These are phyloP conservation scores for Austrofundulus limnaeus DNA, from an alignment of 2,113 vertebrate species.

Conservation along the genomic window DNA sequence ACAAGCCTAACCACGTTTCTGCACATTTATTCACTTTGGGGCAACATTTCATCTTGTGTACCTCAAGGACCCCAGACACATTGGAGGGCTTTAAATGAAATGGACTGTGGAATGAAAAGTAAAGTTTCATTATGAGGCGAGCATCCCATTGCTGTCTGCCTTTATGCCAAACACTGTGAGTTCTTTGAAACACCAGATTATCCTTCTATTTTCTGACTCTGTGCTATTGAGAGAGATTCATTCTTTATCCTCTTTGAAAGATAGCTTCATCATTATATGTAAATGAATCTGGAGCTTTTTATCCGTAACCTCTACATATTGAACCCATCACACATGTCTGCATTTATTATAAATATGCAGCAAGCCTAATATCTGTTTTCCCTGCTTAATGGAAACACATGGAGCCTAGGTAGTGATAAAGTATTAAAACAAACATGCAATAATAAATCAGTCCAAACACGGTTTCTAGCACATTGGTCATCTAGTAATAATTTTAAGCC, in stretches of 20 bases:
- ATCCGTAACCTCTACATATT: constrained; percentile 26
- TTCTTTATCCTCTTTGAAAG: constrained; percentile 16
- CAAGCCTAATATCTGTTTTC: constrained; percentile 28
- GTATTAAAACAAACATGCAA: constrained; percentile 52
- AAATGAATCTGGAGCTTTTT: constrained; percentile 39
- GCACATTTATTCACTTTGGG: constrained; percentile 53
- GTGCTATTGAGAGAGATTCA: constrained; percentile 19
- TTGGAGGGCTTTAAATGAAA: constrained; percentile 47
- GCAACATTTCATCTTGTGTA: constrained; percentile 46
- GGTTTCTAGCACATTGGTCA: constrained; percentile 36
- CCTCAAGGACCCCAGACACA: constrained; percentile 48
- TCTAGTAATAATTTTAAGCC: constrained; percentile 37
- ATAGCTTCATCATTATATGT: constrained; percentile 31
- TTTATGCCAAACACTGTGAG: constrained; percentile 29
- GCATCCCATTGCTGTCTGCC: constrained; percentile 31
- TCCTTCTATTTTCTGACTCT: constrained; percentile 12
- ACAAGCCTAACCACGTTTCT: constrained; percentile 45
- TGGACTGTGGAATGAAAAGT: constrained; percentile 67
- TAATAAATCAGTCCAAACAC: constrained; percentile 38
- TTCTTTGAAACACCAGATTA: constrained; percentile 39
- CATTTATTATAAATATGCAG: constrained; percentile 28
- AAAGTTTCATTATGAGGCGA: constrained; percentile 70
- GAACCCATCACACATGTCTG: constrained; percentile 16
- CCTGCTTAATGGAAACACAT: constrained; percentile 50
- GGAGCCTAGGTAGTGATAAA: constrained; percentile 13